Conservation (phyloP, 2,888 invertebrate species). For the Drosophila diplacantha region DNA sequence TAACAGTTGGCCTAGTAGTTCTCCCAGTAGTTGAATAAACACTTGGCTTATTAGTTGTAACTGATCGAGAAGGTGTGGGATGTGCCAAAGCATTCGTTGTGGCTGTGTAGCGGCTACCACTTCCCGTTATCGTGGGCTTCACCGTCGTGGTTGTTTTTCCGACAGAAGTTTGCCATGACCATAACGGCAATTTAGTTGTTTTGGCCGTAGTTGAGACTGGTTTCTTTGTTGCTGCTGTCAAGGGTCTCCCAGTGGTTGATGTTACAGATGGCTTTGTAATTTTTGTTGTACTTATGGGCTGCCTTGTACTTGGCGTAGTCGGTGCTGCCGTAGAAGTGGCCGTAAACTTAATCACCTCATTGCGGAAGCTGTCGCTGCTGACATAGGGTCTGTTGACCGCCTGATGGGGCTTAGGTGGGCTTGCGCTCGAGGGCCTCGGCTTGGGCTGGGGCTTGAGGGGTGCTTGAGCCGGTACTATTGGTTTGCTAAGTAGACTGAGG, state of each 20-base stretch:
- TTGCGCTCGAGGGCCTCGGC: slow-evolving; percentile 23
- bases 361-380: slow-evolving; percentile 57
- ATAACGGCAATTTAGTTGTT: slow-evolving; percentile 23
- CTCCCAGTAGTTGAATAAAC: slow-evolving; percentile 6
- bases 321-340: slow-evolving; percentile 18
- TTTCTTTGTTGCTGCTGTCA: slow-evolving; percentile 23
- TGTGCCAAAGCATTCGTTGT: slow-evolving; percentile 15
- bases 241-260: slow-evolving; percentile 25
- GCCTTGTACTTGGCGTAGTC: slow-evolving; percentile 14
- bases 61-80: slow-evolving; percentile 9
- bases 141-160: slow-evolving; percentile 26
- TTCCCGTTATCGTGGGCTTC: slow-evolving; percentile 33
- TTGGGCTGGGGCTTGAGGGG: slow-evolving; percentile 24
- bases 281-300: slow-evolving; percentile 5
- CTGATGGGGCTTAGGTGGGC: slow-evolving; percentile 19
- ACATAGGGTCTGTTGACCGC: slow-evolving; percentile 46
- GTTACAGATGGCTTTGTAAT: slow-evolving; percentile 29
- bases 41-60: slow-evolving; percentile 3
- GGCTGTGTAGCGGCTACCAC: slow-evolving; percentile 21
- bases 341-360: slow-evolving; percentile 53
- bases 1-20: not conserved
- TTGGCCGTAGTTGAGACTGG: slow-evolving; percentile 20
- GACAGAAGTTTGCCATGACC: slow-evolving; percentile 32
- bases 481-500: slow-evolving; percentile 28
- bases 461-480: slow-evolving; percentile 22